A percentile compares a stretch with the other conserved stretches of the same genome.
These are phyloP conservation scores for Poeciliopsis gracilis DNA, from an alignment of 2,797 vertebrate species.

Conservation along the genomic window DNA sequence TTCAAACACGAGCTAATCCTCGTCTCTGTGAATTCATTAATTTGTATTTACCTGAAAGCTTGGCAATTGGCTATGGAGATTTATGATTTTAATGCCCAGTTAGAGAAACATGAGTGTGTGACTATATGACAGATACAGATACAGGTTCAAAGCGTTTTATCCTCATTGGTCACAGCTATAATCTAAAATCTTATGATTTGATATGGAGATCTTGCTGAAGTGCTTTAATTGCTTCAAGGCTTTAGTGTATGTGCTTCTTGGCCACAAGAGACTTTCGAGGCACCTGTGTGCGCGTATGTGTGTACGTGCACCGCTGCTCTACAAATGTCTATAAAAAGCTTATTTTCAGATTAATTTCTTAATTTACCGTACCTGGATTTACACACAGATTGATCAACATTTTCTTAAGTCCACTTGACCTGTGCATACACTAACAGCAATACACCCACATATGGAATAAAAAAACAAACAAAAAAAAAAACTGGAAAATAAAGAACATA, in stretches of 20 bases:
- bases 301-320: conserved; percentile 14
- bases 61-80: conserved; percentile 61
- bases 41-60: conserved; percentile 68
- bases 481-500: neutral
- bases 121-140: conserved; percentile 70
- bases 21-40: conserved; percentile 45
- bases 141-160: conserved; percentile 69
- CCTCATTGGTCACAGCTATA: conserved; percentile 68
- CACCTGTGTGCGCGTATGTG: conserved; percentile 2
- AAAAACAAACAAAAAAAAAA: neutral
- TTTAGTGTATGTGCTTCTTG: conserved; percentile 48
- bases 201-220: conserved; percentile 70
- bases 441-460: neutral
- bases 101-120: conserved; percentile 60
- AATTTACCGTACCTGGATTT: conserved; percentile 6
- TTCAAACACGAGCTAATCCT: conserved; percentile 49
- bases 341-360: conserved; percentile 30
- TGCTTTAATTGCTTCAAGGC: conserved; percentile 71
- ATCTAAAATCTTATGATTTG: conserved; percentile 74
- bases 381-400: conserved; percentile 16
- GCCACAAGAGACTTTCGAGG: conserved; percentile 36
- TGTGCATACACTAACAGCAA: neutral
- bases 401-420: neutral
- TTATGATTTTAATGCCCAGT: conserved; percentile 57
- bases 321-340: conserved; percentile 51